Evolutionary conservation across 2,113 vertebrate genomes (phyloP).

Genomic region (Rhipidura dahli): DNA sequence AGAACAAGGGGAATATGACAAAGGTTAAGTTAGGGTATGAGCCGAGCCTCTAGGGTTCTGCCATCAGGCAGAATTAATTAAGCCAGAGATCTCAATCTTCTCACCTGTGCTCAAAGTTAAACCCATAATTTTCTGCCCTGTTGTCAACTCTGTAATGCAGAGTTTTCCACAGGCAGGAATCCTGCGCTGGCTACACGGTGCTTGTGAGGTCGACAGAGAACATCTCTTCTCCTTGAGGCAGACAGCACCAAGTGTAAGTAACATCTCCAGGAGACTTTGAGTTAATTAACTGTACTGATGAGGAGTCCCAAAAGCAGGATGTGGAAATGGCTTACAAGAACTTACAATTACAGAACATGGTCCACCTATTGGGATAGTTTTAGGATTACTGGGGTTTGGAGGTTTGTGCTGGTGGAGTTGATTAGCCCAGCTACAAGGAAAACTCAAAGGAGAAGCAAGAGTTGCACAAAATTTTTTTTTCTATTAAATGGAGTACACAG

Average conservation of each 20-base stretch:
- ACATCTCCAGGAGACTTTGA: background rate
- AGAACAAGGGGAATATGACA: background rate
- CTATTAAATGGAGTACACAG: rapidly evolving
- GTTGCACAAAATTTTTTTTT: background rate
- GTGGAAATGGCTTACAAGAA: background rate
- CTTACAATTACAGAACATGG: background rate
- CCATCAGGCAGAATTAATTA: background rate
- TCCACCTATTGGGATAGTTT: background rate
- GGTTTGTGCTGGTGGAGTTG: background rate
- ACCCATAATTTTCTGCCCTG: background rate
- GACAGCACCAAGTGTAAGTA: background rate
- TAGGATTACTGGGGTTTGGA: background rate
- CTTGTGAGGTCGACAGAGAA: background rate
- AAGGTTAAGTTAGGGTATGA: background rate
- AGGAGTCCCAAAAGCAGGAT: background rate
- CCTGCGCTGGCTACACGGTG: rapidly evolving
- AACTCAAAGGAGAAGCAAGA: background rate
- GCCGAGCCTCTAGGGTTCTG: background rate
- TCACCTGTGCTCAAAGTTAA: background rate
- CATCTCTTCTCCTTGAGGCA: background rate
- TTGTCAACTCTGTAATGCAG: background rate
- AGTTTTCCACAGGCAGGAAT: background rate
- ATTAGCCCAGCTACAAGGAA: background rate
- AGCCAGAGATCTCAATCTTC: background rate
- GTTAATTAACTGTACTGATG: background rate